Percentiles rank a stretch among this genome's conserved stretches.
Conservation (phyloP, 2,888 invertebrate species). For the Phyto melanocephala region DNA sequence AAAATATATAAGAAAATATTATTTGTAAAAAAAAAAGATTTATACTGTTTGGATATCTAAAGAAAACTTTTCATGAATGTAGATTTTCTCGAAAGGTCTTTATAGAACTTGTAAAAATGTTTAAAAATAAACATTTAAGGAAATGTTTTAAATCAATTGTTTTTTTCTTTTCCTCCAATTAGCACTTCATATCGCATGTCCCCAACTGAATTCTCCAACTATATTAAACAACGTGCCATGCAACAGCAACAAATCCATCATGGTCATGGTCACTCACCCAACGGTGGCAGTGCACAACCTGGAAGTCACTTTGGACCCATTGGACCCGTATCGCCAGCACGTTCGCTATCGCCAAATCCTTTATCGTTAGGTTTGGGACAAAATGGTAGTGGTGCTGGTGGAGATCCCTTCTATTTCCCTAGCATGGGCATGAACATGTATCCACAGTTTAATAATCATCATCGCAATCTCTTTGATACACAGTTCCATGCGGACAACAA, state of each 20-base stretch:
- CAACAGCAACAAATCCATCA: constrained; percentile 90
- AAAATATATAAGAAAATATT: no score
- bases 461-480: constrained; percentile 75
- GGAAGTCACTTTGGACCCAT: constrained; percentile 79
- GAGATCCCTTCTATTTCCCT: constrained; percentile 82
- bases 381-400: constrained; percentile 70
- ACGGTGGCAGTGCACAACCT: constrained; percentile 71
- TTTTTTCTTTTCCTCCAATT: not conserved
- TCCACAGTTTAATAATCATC: constrained; percentile 76
- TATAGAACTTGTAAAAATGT: no score
- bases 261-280: constrained; percentile 64
- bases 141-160: not conserved
- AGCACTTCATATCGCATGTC: constrained; percentile 87
- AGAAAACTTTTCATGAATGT: no score
- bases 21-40: no score
- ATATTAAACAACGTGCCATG: constrained; percentile 96
- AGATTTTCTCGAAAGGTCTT: no score
- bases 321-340: constrained; percentile 83
- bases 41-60: no score
- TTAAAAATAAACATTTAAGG: no score
- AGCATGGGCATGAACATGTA: constrained; percentile 78
- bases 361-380: constrained; percentile 78
- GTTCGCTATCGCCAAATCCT: constrained; percentile 82
- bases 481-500: constrained; percentile 72
- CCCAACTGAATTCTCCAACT: constrained; percentile 98